Evolutionary conservation across 2,888 invertebrate genomes (phyloP).

Genomic region (Amitus sp.): DNA sequence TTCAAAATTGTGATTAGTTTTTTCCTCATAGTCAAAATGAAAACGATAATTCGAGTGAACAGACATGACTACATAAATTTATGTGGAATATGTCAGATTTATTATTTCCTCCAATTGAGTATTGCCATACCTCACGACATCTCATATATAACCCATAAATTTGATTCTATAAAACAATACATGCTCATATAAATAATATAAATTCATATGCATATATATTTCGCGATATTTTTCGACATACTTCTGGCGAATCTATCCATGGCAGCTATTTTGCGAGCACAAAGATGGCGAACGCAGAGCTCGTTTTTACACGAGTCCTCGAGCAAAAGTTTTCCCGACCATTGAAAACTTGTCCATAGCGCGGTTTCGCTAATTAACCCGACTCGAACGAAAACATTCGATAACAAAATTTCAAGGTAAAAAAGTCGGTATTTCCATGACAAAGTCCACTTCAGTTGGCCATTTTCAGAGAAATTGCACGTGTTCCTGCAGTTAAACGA

Average conservation of each 20-base stretch:
- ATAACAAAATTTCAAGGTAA: constrained; percentile 26
- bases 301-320: constrained; percentile 5
- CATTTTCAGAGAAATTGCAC: constrained; percentile 30
- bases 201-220: too few relatives aligned
- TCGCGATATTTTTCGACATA: too few relatives aligned
- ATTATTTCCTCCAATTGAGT: too few relatives aligned
- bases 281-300: constrained; percentile 13
- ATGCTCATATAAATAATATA: too few relatives aligned
- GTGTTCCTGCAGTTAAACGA: constrained; percentile 26
- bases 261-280: not conserved
- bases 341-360: constrained; percentile 10
- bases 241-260: not conserved
- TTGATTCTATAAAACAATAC: too few relatives aligned
- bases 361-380: constrained; percentile 22
- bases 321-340: constrained; percentile 5
- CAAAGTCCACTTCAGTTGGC: constrained; percentile 27
- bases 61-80: too few relatives aligned
- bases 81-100: too few relatives aligned
- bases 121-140: too few relatives aligned
- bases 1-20: too few relatives aligned
- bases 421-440: constrained; percentile 29
- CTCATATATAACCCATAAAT: too few relatives aligned
- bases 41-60: too few relatives aligned
- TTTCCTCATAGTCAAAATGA: too few relatives aligned
- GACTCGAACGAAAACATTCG: constrained; percentile 29